A percentile compares a stretch with the other conserved stretches of the same genome.
phyloP scores from a whole-genome alignment of 2,797 vertebrate genomes.

The Octomys mimax region DNA sequence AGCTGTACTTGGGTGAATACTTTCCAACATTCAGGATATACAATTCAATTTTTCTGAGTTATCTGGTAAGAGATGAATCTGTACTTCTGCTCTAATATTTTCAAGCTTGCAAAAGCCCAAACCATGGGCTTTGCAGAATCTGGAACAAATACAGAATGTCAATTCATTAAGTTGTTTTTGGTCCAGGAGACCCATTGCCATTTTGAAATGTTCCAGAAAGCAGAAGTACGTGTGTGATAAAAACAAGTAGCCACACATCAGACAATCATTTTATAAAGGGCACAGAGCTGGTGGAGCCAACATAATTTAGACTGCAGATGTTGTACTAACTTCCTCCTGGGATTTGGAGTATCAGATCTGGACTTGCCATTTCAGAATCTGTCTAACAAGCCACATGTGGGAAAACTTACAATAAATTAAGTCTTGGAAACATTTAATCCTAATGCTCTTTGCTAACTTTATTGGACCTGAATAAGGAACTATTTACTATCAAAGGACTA shows the following conservation, averaged over 20 bases:
- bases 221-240: slow-evolving; percentile 76
- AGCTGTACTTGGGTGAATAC: slow-evolving; percentile 34
- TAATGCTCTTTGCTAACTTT: slow-evolving; percentile 67
- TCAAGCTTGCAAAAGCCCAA: neutral
- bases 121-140: neutral
- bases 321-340: slow-evolving; percentile 76
- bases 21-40: neutral
- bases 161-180: slow-evolving; percentile 53
- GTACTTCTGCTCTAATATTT: neutral
- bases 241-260: slow-evolving; percentile 72
- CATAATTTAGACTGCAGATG: slow-evolving; percentile 83
- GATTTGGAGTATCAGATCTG: slow-evolving; percentile 75
- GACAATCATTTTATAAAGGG: slow-evolving; percentile 83
- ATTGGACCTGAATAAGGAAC: slow-evolving; percentile 61
- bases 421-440: slow-evolving; percentile 70
- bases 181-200: slow-evolving; percentile 57
- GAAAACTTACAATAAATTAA: slow-evolving; percentile 77
- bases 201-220: slow-evolving; percentile 71
- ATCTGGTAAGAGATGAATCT: neutral
- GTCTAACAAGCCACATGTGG: slow-evolving; percentile 55
- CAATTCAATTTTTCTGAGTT: slow-evolving; percentile 28
- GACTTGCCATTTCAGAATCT: slow-evolving; percentile 79
- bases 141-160: neutral
- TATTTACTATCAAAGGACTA: slow-evolving; percentile 59
- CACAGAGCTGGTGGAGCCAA: slow-evolving; percentile 80